Conservation (phyloP, 2,888 invertebrate species). For the Dryobota labecula region DNA sequence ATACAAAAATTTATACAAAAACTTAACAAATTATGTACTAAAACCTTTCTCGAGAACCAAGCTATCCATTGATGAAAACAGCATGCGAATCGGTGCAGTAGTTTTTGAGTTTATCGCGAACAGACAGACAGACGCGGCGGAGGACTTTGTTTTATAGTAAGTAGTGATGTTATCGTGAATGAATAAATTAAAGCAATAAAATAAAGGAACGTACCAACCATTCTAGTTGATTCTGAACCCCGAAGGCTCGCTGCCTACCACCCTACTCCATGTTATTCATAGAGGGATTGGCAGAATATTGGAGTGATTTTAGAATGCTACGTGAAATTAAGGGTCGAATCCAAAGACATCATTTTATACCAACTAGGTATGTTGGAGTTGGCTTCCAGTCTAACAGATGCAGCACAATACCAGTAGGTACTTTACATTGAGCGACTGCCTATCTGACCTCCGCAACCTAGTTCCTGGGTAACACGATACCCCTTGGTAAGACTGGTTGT, state of each 20-base stretch:
- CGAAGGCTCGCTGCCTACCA: not conserved
- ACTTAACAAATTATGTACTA: no score
- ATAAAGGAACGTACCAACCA: not conserved
- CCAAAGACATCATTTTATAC: not conserved
- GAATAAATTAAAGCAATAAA: not conserved
- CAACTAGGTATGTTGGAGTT: not conserved
- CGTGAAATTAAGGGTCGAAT: not conserved
- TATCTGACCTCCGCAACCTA: not conserved
- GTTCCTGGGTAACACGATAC: not conserved
- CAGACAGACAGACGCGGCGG: no score
- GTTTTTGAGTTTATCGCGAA: no score
- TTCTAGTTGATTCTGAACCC: not conserved
- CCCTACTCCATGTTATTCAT: not conserved
- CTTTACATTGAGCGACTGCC: not conserved
- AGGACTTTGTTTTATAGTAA: no score
- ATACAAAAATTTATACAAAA: no score
- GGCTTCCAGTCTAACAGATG: not conserved
- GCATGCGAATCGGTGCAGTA: no score
- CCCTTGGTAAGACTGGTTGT: not conserved
- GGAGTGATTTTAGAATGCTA: not conserved
- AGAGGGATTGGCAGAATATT: not conserved
- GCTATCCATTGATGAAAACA: no score
- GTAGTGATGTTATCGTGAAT: not conserved
- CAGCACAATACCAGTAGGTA: not conserved
- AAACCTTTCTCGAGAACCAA: no score